Percentiles rank a stretch among this genome's conserved stretches.
Evolutionary conservation across 1,140 invertebrate genomes (phyloP).

Genomic region (Argopecten irradians): DNA sequence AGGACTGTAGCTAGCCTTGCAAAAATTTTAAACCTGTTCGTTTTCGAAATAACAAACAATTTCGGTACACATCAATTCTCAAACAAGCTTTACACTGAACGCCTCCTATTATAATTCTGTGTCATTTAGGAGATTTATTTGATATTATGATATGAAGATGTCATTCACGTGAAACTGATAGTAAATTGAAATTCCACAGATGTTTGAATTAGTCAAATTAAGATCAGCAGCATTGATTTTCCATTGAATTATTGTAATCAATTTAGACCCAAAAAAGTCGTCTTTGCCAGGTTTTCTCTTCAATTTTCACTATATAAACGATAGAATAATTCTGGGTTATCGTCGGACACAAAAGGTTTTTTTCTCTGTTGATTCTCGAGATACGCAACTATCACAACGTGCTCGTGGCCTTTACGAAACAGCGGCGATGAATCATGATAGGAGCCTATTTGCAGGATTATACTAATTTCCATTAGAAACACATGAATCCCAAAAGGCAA

Average conservation of each 20-base stretch:
- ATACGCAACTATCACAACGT: background rate
- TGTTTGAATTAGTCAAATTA: background rate
- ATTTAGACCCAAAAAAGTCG: background rate
- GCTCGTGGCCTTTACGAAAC: background rate
- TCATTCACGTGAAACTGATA: background rate
- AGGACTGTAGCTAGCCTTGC: too few relatives aligned
- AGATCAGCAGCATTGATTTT: background rate
- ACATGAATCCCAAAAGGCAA: background rate
- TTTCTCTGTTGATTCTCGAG: background rate
- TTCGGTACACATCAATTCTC: too few relatives aligned
- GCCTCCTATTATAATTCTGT: background rate
- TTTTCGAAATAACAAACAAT: too few relatives aligned
- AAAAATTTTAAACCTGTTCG: too few relatives aligned
- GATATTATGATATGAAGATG: background rate
- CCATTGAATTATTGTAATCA: background rate
- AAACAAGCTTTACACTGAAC: too few relatives aligned
- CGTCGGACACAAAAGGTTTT: background rate
- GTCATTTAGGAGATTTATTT: background rate
- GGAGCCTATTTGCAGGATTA: background rate
- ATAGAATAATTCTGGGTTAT: background rate
- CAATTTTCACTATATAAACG: background rate
- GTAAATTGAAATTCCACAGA: background rate
- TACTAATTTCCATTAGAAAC: background rate
- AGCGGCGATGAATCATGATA: background rate
- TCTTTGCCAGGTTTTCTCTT: background rate